Evolutionary conservation across 2,888 invertebrate species (phyloP).

Genomic region (Drosophila prolongata): DNA sequence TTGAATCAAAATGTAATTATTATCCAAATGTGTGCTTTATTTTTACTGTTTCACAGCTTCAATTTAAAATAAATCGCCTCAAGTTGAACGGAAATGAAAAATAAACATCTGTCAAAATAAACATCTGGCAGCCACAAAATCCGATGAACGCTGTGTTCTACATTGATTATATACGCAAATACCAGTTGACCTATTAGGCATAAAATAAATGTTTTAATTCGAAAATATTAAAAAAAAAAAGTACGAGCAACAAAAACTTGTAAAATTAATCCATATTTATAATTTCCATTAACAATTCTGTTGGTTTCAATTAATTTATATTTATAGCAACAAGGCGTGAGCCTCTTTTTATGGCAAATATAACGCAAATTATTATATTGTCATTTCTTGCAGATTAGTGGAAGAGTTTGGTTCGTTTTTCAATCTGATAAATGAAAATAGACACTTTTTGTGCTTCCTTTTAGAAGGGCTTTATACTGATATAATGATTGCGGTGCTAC

Average conservation of each 20-base stretch:
- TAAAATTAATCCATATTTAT: no score
- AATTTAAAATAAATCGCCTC: slow-evolving; percentile 67
- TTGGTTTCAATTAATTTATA: no score
- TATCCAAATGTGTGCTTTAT: neutral
- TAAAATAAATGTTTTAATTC: no score
- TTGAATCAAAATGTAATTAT: neutral
- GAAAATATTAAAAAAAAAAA: no score
- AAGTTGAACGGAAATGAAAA: slow-evolving; percentile 30
- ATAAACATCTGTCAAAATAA: slow-evolving; percentile 6
- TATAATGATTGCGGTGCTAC: slow-evolving; percentile 63
- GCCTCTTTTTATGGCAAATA: no score
- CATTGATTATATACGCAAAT: neutral
- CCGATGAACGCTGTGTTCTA: neutral
- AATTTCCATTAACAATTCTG: no score
- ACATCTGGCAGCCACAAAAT: neutral
- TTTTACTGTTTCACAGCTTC: slow-evolving; percentile 7
- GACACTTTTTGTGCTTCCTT: neutral
- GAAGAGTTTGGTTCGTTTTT: neutral
- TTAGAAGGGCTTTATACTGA: slow-evolving; percentile 45
- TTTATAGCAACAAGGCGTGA: no score
- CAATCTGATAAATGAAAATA: neutral
- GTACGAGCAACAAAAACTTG: no score
- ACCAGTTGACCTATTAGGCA: no score
- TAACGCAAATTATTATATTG: neutral
- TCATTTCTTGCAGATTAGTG: neutral